Evolutionary conservation across 2,797 vertebrate species (phyloP).

Genomic region (Mormyrops boulengeri): DNA sequence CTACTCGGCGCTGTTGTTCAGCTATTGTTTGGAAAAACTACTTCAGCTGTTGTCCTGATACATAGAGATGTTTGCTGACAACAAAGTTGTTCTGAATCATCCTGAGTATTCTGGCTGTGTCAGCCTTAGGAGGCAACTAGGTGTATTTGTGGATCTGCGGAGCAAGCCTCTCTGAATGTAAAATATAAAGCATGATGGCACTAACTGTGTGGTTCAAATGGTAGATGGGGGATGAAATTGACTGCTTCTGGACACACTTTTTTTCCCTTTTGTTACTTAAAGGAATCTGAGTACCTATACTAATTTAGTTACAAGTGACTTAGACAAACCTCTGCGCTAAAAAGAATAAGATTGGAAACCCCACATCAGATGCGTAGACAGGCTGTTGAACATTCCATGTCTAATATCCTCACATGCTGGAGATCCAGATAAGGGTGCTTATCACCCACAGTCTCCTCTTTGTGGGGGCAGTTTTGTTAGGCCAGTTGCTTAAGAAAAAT

Average conservation of each 20-base stretch:
- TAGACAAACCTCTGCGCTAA: not conserved
- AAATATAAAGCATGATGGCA: not conserved
- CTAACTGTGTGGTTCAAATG: conserved; percentile 6
- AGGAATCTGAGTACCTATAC: not conserved
- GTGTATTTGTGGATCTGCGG: not conserved
- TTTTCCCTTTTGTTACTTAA: not conserved
- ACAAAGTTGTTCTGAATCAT: not conserved
- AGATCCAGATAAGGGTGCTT: not conserved
- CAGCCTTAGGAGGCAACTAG: not conserved
- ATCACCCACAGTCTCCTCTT: not conserved
- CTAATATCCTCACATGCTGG: not conserved
- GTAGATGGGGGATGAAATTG: not conserved
- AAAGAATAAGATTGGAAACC: not conserved
- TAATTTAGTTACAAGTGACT: not conserved
- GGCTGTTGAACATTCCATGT: not conserved
- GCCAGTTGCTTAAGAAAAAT: not conserved
- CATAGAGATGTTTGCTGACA: not conserved
- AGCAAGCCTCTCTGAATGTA: conserved; percentile 2
- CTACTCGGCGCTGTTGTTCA: not conserved
- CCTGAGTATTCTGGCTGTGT: not conserved
- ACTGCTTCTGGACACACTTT: not conserved
- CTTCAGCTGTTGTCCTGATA: not conserved
- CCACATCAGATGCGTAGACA: not conserved
- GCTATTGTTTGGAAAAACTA: not conserved
- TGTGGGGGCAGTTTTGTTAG: not conserved